These are phyloP conservation scores for Dynastes tityus DNA, from an alignment of 2,888 invertebrate species.

Conservation along the genomic window DNA sequence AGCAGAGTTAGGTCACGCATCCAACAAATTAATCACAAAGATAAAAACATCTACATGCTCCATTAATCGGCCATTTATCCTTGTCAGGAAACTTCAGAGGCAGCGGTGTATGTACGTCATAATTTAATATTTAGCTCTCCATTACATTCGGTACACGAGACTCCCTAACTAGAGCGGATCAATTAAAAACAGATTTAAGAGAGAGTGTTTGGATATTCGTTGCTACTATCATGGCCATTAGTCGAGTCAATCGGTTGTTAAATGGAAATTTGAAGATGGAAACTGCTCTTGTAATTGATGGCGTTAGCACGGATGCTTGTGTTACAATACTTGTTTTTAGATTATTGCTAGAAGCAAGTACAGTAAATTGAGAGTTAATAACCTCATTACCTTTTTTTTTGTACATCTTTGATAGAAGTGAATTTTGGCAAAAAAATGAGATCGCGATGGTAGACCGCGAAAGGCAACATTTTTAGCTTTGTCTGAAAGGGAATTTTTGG, in stretches of 20 bases:
- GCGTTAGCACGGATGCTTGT: too few relatives aligned
- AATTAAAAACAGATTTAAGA: conserved; percentile 36
- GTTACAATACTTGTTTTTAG: too few relatives aligned
- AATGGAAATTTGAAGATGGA: background rate
- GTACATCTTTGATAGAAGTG: too few relatives aligned
- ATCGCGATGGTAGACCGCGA: too few relatives aligned
- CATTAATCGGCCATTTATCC: conserved; percentile 7
- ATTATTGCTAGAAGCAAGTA: too few relatives aligned
- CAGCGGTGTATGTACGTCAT: background rate
- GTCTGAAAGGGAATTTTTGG: too few relatives aligned
- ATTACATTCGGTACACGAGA: too few relatives aligned
- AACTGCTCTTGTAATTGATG: too few relatives aligned
- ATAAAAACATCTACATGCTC: background rate
- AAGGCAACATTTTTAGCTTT: too few relatives aligned
- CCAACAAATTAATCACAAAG: background rate
- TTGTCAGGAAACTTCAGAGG: conserved; percentile 4
- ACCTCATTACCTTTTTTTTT: too few relatives aligned
- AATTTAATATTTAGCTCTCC: conserved; percentile 7
- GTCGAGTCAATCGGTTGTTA: background rate
- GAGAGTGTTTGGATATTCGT: background rate
- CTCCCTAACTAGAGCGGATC: conserved; percentile 12
- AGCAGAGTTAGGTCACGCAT: background rate
- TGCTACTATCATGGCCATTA: background rate
- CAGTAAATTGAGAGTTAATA: too few relatives aligned
- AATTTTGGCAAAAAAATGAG: too few relatives aligned